phyloP scores from a whole-genome alignment of 2,888 invertebrate genomes.

The Caprella mutica region DNA sequence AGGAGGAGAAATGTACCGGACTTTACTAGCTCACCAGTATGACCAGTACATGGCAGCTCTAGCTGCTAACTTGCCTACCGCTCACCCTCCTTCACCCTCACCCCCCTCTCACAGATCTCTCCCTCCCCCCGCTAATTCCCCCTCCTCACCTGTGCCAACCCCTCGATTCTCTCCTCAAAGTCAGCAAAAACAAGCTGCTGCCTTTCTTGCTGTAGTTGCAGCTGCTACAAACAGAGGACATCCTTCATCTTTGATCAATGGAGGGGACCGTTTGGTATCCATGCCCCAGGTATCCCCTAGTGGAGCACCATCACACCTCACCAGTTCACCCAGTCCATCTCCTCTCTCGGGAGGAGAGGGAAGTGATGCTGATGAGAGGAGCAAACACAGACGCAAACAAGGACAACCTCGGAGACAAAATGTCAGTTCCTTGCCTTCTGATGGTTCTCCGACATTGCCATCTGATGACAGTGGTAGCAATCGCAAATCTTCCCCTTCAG shows the following conservation, averaged over 20 bases:
- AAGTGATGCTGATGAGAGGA: constrained; percentile 27
- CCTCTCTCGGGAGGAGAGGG: not conserved
- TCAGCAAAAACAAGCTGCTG: constrained; percentile 12
- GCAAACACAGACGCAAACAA: constrained; percentile 29
- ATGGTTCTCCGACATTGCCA: not conserved
- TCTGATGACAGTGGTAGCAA: constrained; percentile 30
- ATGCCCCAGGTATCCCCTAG: constrained; percentile 15
- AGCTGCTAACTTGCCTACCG: not conserved
- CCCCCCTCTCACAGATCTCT: constrained; percentile 15
- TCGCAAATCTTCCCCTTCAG: not conserved
- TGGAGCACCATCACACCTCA: constrained; percentile 5
- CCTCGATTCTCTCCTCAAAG: not conserved
- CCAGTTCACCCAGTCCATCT: constrained; percentile 1
- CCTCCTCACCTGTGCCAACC: not conserved
- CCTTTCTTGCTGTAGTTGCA: constrained; percentile 10
- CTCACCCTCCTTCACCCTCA: not conserved
- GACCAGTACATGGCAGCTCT: constrained; percentile 9
- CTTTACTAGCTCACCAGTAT: constrained; percentile 18
- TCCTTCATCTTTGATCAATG: constrained; percentile 6
- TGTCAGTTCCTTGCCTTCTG: constrained; percentile 10
- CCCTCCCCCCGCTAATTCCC: constrained; percentile 13
- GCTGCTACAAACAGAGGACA: constrained; percentile 7
- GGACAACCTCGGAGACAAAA: constrained; percentile 31
- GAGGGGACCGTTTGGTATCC: constrained; percentile 10
- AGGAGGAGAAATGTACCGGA: constrained; percentile 23